Base-by-base conservation (phyloP, 2,113 vertebrate species). In the Sylvia atricapilla region DNA sequence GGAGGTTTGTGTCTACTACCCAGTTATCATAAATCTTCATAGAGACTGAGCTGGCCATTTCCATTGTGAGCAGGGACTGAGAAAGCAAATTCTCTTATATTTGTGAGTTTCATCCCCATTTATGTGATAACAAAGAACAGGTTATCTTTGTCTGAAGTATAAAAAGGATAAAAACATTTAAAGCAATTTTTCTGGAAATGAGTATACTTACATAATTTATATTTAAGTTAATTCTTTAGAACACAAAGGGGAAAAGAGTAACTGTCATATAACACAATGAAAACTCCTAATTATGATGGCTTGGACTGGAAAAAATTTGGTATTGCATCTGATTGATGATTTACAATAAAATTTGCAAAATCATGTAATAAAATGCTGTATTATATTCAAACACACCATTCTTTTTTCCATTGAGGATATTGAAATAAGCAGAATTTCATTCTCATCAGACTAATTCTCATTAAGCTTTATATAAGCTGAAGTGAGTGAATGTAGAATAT, bases 311-410 rank as follows among this genome's bases (percentile, higher is more conserved):
- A 86, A 79, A 70, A 87, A 53, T 82, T 84, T 63, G 83, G 76
- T 93, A 83, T 94, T 95, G 92, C 86, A 89, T 89, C 95, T 95
- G 70, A 87, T 74, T 84, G 87, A 89, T 94, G 86, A 95, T 93
- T 96, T 95, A 95, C 85, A 95, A 95, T 84, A 95, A 94, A 93
- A 95, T 94, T 95, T 96, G 91, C 95, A 93, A 96, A 92, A 91
- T 85, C 83, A 84, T 93, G 68, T 79, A 96, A 81, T 96, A 95
- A 96, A 96, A 95, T 74, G 21, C 46, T 95, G 90, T 93, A 89
- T 95, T 93, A 92, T 93, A 89, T 93, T 95, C 44, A 83, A 81
- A 90, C 6, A 94, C 67, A 87, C 30, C 2, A 67, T 94, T 95
- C 39, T 80, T 95, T 87, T 88, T 72, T 96, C 66, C 66, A 52